Conservation (phyloP, 2,113 vertebrate genomes). For the Bettongia penicillata region DNA sequence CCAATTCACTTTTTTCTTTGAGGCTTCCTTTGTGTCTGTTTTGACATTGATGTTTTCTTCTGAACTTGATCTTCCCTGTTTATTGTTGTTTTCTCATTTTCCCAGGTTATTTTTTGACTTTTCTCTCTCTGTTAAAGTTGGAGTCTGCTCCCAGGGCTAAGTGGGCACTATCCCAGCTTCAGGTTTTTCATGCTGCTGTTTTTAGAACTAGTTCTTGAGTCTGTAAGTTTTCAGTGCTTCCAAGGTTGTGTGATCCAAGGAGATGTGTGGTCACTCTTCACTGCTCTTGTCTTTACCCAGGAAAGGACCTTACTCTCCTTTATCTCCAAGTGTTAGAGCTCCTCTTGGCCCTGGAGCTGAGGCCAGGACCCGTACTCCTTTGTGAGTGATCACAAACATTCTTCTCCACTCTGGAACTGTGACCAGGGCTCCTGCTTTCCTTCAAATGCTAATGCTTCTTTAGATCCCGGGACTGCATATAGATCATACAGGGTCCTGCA, state of each 20-base stretch:
- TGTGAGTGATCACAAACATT: too few species aligned
- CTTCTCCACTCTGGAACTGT: neutral
- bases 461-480: too few species aligned
- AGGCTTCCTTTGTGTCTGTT: neutral
- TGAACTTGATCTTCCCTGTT: neutral
- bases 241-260: neutral
- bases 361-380: too few species aligned
- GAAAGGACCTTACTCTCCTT: too few species aligned
- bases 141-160: neutral
- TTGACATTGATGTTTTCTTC: neutral
- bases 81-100: neutral
- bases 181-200: neutral
- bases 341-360: too few species aligned
- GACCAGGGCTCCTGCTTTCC: too few species aligned
- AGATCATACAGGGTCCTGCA: too few species aligned
- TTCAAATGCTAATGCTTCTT: too few species aligned
- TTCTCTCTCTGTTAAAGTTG: neutral
- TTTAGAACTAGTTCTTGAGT: neutral
- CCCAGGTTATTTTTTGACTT: neutral
- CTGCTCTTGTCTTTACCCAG: too few species aligned
- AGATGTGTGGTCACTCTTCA: too few species aligned
- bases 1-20: neutral
- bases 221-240: neutral
- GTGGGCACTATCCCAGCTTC: neutral
- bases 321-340: too few species aligned